Percentiles rank a stretch among this genome's conserved stretches.
Evolutionary conservation across 2,113 vertebrate genomes (phyloP).

Genomic region (Cephalopholis sonnerati): DNA sequence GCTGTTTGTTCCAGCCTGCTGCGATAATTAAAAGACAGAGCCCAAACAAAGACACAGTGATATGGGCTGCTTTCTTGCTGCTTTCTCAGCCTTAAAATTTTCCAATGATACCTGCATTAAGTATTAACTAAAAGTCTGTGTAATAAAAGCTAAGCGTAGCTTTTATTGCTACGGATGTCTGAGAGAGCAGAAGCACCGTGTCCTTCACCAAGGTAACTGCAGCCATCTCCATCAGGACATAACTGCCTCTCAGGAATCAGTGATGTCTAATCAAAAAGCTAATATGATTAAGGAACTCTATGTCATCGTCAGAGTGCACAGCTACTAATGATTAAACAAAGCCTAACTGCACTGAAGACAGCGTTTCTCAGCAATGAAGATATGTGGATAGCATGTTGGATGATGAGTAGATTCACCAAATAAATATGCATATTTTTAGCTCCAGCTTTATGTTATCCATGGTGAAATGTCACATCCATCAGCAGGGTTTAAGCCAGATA

Average conservation of each 20-base stretch:
- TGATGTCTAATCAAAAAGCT: constrained; percentile 59
- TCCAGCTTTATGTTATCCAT: not conserved
- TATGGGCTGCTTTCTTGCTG: not conserved
- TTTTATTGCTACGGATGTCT: constrained; percentile 80
- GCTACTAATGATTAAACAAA: constrained; percentile 66
- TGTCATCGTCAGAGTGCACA: constrained; percentile 28
- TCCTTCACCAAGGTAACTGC: constrained; percentile 76
- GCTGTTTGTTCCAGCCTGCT: not conserved
- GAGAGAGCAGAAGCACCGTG: constrained; percentile 28
- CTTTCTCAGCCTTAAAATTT: not conserved
- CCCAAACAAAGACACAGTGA: not conserved
- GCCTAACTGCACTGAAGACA: not conserved
- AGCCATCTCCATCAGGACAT: constrained; percentile 19
- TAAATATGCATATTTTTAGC: not conserved
- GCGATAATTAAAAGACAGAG: not conserved
- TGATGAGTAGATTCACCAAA: not conserved
- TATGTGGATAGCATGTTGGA: constrained; percentile 36
- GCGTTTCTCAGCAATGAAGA: constrained; percentile 68
- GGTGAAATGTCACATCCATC: not conserved
- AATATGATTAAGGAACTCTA: constrained; percentile 58
- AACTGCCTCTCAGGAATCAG: constrained; percentile 34
- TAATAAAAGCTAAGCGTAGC: constrained; percentile 31
- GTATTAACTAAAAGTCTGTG: constrained; percentile 51
- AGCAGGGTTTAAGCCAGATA: not conserved
- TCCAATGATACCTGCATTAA: constrained; percentile 55